Percentiles rank a stretch among this genome's conserved stretches.
phyloP scores from a whole-genome alignment of 2,888 invertebrate genomes.

The Andrena chrysosceles region DNA sequence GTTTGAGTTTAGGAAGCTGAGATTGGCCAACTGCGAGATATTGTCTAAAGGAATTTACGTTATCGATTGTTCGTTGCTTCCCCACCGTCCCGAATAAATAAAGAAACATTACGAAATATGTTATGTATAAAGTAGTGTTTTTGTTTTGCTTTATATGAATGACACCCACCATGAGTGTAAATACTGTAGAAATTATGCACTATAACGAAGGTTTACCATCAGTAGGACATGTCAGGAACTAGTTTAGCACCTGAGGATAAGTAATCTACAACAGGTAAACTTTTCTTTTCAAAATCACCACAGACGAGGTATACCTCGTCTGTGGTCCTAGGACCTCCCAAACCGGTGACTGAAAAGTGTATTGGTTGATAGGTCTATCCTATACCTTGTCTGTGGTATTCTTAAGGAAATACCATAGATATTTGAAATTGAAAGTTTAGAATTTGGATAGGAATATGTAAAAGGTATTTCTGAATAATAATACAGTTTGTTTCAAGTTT shows the following conservation, averaged over 20 bases:
- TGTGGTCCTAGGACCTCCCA: too few species aligned
- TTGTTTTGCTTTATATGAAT: not conserved
- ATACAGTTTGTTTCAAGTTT: too few species aligned
- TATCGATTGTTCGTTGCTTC: constrained; percentile 16
- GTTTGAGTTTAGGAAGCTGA: not conserved
- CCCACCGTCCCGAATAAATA: not conserved
- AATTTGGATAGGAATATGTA: too few species aligned
- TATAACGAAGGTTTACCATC: not conserved
- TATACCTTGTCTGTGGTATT: too few species aligned
- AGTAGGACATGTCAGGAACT: not conserved
- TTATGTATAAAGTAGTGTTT: not conserved
- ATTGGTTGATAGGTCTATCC: too few species aligned
- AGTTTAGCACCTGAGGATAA: constrained; percentile 4
- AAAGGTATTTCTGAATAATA: too few species aligned
- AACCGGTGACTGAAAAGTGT: too few species aligned
- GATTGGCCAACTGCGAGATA: not conserved
- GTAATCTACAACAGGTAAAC: not conserved
- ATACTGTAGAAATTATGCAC: not conserved
- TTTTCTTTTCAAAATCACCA: not conserved
- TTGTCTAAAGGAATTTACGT: constrained; percentile 20
- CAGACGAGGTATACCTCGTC: too few species aligned
- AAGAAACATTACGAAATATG: not conserved
- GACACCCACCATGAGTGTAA: not conserved
- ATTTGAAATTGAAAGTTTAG: too few species aligned
- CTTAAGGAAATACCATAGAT: too few species aligned